Evolutionary conservation across 1,140 invertebrate species (phyloP), one percentile per base, ranked within the genome.

Genomic region (Leptonema lineaticorne): DNA sequence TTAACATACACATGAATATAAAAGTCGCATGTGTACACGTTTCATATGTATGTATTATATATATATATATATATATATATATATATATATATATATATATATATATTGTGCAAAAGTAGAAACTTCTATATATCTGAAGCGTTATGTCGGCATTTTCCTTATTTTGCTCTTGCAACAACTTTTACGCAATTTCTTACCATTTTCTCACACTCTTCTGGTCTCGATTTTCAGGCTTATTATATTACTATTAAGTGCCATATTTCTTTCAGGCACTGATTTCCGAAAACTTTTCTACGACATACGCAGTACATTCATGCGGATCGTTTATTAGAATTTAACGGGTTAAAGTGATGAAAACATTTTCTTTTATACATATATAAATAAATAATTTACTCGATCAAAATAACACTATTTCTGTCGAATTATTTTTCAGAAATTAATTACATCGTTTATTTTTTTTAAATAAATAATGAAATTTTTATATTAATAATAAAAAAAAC

Each of bases 201-300:
- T 41, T 41, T 16, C 37, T 9, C 37, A 16, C n/a, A 11, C 37
- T 16, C 2, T 14, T 9, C 37, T 41, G 1, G 37, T 1, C 2
- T 11, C 16, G 5, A 20, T 4, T 48, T 48, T 20, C n/a, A n/a
- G 14, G 22, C 27, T 53, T 53, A 53, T 53, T 53, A 53, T 53
- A 53, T 53, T 53, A 53, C 50, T 53, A 53, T 53, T 53, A 53
- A 53, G 50, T 26, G 50, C 24, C 20, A 22, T 14, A 22, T 53
- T 53, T 53, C 20, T 53, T 16, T 41, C 37, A 16, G 37, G 11
- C 37, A 41, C 37, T 41, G 37, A 41, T 41, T 41, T 41, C 11
- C 11, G 37, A 41, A 41, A 41, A 41, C 37, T 33, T 33, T 11
- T 33, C 30, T 33, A 33, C 30, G n/a, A n/a, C n/a, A n/a, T n/a